Base-by-base conservation (phyloP, 2,888 invertebrate species). In the Drosophila cracens region DNA sequence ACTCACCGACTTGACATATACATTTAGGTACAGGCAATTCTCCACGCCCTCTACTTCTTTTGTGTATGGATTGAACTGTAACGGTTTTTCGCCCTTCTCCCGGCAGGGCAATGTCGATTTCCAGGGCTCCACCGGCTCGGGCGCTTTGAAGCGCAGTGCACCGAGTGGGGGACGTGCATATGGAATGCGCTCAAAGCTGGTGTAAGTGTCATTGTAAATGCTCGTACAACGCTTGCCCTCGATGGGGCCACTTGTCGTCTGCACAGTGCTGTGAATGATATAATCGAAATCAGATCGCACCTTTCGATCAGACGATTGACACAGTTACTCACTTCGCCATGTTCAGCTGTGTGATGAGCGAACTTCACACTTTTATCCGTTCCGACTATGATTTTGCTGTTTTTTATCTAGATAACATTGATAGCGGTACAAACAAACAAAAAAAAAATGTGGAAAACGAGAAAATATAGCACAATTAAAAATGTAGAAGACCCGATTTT, bases 11-110 rank as follows among this genome's bases (percentile, higher is more conserved):
- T 91, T 93, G 1, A 83, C 81, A 58, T 90, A 93, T 0, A 94
- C 92, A 88, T 94, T 94, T 4, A 94, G 82, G 79, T 94, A 93
- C 1, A 94, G 88, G 68, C 94, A 95, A 76, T 94, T 94, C 86
- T 95, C 95, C 6, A 92, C 88, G 4, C 94, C 94, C 6, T 87
- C 79, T n/a, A 82, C 70, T 10, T 80, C 58, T 25, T 92, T 82
- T n/a, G 91, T 82, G 16, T 90, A 74, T 2, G 86, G 68, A 74
- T 93, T 90, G 27, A 74, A 86, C 68, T 94, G 93, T 48, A 93
- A 71, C 27, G 92, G 92, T 49, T 90, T 83, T 8, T 83, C 93
- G 65, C 90, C 89, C 73, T 91, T 86, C 46, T 81, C 69, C 0
- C 92, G 91, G 13, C 93, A 93, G 71, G 94, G 92, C 60, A 91